Evolutionary conservation across 1,140 invertebrate species (phyloP).

Genomic region (Eumaeus atala): DNA sequence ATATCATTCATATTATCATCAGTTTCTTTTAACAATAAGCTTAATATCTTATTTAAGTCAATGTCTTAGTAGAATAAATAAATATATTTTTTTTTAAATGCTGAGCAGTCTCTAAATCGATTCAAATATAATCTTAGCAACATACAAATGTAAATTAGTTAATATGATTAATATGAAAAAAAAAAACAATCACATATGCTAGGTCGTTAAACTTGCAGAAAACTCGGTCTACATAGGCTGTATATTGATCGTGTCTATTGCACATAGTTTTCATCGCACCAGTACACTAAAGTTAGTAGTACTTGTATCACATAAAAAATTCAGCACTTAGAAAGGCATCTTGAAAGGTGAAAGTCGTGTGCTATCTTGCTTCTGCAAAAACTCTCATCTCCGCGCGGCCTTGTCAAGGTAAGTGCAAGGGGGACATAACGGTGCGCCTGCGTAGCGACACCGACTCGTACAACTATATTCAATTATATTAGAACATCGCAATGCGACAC

Average conservation of each 20-base stretch:
- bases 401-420: constrained; percentile 71
- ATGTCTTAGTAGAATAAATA: no score
- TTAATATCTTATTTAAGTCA: no score
- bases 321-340: constrained; percentile 66
- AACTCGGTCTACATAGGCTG: no score
- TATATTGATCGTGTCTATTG: neutral
- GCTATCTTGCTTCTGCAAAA: constrained; percentile 64
- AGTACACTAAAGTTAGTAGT: constrained; percentile 1
- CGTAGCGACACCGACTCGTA: constrained; percentile 32
- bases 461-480: constrained; percentile 26
- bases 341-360: constrained; percentile 70
- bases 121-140: no score
- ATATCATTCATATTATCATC: no score
- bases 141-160: no score
- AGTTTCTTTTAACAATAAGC: no score
- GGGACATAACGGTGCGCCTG: constrained; percentile 64
- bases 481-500: constrained; percentile 25
- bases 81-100: no score
- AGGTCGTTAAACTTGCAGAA: no score
- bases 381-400: constrained; percentile 66
- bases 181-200: no score
- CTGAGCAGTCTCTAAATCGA: no score
- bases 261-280: neutral
- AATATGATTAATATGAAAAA: no score
- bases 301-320: constrained; percentile 13